These are phyloP conservation scores for Pandemis cinnamomeana DNA, from an alignment of 2,888 invertebrate species.

Conservation along the genomic window DNA sequence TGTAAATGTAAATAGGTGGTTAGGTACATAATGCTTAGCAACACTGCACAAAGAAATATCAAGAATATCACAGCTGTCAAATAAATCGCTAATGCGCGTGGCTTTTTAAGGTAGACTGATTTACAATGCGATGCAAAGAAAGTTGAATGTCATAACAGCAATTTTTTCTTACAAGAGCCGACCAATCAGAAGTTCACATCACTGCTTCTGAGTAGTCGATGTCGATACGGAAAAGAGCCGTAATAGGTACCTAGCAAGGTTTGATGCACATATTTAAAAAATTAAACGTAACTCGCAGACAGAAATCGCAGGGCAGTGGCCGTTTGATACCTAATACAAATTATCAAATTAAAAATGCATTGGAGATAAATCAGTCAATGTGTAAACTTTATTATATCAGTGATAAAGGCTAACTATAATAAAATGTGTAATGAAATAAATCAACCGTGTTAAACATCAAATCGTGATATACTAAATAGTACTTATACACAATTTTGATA, in stretches of 20 bases:
- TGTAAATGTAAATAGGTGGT: not conserved
- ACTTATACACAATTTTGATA: not conserved
- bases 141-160: not conserved
- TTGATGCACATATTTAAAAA: no score
- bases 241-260: no score
- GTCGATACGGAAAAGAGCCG: not conserved
- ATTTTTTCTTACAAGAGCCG: not conserved
- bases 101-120: not conserved
- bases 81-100: conserved; percentile 8
- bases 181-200: not conserved
- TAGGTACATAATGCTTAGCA: not conserved
- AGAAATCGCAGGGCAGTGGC: not conserved
- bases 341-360: not conserved
- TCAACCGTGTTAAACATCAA: no score
- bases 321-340: not conserved
- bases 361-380: not conserved
- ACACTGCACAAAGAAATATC: not conserved
- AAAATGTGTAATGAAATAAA: not conserved
- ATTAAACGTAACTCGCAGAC: not conserved
- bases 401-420: not conserved
- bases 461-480: no score
- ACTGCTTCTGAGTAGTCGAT: not conserved
- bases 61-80: not conserved
- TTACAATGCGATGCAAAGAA: not conserved
- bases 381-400: not conserved